Evolutionary conservation across 1,140 invertebrate species (phyloP), one percentile per base, ranked within the genome.

Genomic region (Magallana ariakensis): DNA sequence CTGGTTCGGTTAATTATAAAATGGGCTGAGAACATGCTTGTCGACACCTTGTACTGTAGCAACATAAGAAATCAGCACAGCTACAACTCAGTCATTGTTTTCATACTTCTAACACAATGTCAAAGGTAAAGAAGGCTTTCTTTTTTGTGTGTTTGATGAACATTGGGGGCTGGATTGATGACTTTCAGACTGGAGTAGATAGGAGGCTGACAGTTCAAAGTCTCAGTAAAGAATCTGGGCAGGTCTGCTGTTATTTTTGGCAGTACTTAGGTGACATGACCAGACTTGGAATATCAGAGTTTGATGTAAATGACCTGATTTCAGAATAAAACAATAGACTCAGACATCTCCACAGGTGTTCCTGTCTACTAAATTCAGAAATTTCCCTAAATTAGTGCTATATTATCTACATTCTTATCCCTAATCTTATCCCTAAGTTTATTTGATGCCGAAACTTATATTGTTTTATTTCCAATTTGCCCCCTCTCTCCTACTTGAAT

Each of bases 391-490:
- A 70, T 70, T 70, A 26, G 66, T 70, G 66, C 19, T 19, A 19
- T 26, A 70, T 70, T 70, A 70, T 70, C 66, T 26, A 70, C 66
- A 70, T 70, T 70, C 6, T 26, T 11, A 22, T 22, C 19, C 66
- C 13, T 70, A 70, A 70, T 70, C 66, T 70, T 70, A 70, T 70
- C 66, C n/a, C 19, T 7, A 70, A 66, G 66, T 70, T 70, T 70
- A 70, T 70, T 70, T 70, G 66, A 70, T 70, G 66, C 66, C 66
- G 22, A 26, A 33, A 70, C 19, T 26, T 26, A 26, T 70, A 70
- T 70, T 70, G 66, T 70, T 70, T 22, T 70, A 70, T 70, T 70
- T 70, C 66, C 22, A 60, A 60, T 60, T 60, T 60, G 19, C 58
- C 58, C 58, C 58, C 19, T 60, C 58, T 70, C 8, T 70, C 22